Conservation (phyloP, 2,113 vertebrate genomes). For the Thomomys bottae region DNA sequence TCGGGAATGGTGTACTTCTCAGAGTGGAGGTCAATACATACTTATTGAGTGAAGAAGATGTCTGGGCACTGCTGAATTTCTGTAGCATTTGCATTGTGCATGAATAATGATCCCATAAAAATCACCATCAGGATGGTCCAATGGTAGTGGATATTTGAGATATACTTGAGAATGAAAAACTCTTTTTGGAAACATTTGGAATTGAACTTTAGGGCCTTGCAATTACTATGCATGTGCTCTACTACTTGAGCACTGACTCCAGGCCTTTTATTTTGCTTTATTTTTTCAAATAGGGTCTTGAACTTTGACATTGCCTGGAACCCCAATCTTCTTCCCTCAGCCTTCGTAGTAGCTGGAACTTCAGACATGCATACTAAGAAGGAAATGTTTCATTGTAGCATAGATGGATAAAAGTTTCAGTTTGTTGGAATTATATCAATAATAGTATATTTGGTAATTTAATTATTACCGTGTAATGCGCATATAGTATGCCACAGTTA, state of each 20-base stretch:
- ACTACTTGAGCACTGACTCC: too few relatives aligned
- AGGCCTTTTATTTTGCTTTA: too few relatives aligned
- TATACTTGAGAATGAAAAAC: too few relatives aligned
- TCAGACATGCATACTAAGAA: neutral
- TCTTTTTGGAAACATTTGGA: too few relatives aligned
- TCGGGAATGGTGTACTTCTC: neutral
- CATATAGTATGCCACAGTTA: neutral
- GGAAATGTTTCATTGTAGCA: neutral
- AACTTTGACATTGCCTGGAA: too few relatives aligned
- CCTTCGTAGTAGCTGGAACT: too few relatives aligned
- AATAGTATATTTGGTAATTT: neutral
- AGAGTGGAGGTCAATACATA: neutral
- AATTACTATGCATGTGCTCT: too few relatives aligned
- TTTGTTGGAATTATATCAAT: neutral
- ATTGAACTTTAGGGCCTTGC: too few relatives aligned
- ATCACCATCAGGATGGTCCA: too few relatives aligned
- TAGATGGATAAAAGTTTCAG: neutral
- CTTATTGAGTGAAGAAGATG: constrained; percentile 31
- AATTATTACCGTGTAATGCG: neutral
- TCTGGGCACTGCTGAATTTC: constrained; percentile 27
- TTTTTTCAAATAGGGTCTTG: too few relatives aligned
- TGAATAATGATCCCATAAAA: constrained; percentile 15
- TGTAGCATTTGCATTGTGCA: constrained; percentile 28
- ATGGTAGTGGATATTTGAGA: too few relatives aligned
- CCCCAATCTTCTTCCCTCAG: too few relatives aligned